Evolutionary conservation across 2,113 vertebrate genomes (phyloP).

Genomic region (Hippocampus comes): DNA sequence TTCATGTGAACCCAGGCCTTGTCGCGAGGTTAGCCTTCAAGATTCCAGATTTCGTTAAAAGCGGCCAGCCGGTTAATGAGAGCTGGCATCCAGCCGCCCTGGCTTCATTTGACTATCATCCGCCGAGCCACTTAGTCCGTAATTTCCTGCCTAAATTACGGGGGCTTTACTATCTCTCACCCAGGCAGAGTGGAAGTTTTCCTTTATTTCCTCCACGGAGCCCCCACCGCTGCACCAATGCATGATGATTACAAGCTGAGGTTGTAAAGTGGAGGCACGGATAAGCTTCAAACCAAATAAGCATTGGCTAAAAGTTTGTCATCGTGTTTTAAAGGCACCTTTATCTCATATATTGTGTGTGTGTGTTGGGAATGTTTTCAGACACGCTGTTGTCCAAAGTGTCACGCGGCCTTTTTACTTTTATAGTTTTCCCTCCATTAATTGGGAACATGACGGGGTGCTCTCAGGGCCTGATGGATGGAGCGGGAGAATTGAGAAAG

Average conservation of each 20-base stretch:
- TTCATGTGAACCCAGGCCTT: slow-evolving; percentile 29
- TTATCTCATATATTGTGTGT: neutral
- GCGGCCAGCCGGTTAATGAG: slow-evolving; percentile 69
- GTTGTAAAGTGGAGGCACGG: slow-evolving; percentile 35
- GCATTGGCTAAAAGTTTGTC: neutral
- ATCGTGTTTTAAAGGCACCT: neutral
- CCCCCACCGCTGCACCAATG: slow-evolving; percentile 36
- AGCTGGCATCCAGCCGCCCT: slow-evolving; percentile 62
- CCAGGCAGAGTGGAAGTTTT: slow-evolving; percentile 65
- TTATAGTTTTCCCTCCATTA: slow-evolving; percentile 70
- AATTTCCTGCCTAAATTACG: slow-evolving; percentile 75
- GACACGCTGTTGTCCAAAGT: slow-evolving; percentile 18
- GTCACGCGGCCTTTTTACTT: slow-evolving; percentile 61
- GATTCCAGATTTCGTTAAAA: slow-evolving; percentile 53
- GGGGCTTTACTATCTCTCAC: slow-evolving; percentile 64
- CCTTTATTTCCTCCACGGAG: slow-evolving; percentile 67
- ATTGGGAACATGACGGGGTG: slow-evolving; percentile 76
- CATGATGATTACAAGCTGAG: slow-evolving; percentile 61
- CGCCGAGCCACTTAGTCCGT: slow-evolving; percentile 71
- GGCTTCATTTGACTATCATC: slow-evolving; percentile 73
- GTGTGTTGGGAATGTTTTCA: slow-evolving; percentile 14
- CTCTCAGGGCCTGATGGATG: slow-evolving; percentile 73
- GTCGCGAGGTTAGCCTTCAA: slow-evolving; percentile 47
- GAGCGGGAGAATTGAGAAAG: slow-evolving; percentile 79
- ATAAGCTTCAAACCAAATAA: slow-evolving; percentile 35